These are phyloP conservation scores for Temnopleurus reevesii DNA, from an alignment of 53 echinoderm and acorn worm species.

Conservation along the genomic window DNA sequence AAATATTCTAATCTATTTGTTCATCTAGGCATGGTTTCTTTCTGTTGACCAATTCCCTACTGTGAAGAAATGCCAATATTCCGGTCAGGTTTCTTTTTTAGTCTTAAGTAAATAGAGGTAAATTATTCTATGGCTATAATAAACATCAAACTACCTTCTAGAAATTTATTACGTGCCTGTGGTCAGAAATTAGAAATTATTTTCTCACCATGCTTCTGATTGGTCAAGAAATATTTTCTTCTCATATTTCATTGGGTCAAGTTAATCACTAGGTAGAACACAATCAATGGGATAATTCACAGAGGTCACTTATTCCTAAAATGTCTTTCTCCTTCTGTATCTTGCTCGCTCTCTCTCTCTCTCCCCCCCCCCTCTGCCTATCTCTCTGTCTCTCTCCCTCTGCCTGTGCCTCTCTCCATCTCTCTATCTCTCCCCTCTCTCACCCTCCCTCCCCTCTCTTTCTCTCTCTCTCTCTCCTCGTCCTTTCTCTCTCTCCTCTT, in stretches of 20 bases:
- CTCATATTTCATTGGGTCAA: background rate
- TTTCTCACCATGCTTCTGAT: background rate
- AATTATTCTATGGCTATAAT: too few relatives aligned
- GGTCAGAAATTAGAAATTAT: background rate
- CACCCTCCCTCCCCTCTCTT: background rate
- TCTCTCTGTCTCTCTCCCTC: background rate
- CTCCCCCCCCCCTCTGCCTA: background rate
- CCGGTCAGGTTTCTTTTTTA: background rate
- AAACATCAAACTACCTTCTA: background rate
- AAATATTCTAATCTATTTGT: too few relatives aligned
- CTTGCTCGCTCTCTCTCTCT: background rate
- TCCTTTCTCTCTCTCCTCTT: background rate
- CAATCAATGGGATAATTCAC: background rate
- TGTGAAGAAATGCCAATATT: background rate
- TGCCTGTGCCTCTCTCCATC: background rate
- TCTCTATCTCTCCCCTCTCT: background rate
- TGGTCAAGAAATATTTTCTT: background rate
- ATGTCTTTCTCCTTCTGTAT: background rate
- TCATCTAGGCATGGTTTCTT: too few relatives aligned
- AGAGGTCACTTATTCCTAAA: background rate
- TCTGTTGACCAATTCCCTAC: too few relatives aligned
- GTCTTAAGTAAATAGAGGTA: too few relatives aligned
- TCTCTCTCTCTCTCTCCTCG: background rate
- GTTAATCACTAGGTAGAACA: background rate
- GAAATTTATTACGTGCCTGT: background rate